A percentile compares a stretch with the other conserved stretches of the same genome.
Evolutionary conservation across 1,140 invertebrate genomes (phyloP).

Genomic region (Scylla paramamosain): DNA sequence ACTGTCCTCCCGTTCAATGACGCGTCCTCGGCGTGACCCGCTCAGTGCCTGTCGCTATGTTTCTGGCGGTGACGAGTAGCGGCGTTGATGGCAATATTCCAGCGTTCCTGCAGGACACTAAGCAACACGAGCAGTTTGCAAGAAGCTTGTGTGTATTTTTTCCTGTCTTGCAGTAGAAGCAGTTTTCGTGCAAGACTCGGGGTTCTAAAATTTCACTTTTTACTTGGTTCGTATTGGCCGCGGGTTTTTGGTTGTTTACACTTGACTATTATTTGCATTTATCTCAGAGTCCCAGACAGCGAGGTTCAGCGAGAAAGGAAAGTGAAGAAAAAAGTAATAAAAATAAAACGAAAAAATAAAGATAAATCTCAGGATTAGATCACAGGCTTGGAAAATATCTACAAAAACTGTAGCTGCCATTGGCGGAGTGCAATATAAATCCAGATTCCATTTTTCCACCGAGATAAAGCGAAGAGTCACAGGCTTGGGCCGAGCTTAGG

Average conservation of each 20-base stretch:
- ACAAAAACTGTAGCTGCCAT: not conserved
- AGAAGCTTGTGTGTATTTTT: too few relatives aligned
- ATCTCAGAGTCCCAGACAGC: not conserved
- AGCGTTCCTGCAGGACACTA: too few relatives aligned
- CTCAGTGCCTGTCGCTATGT: not conserved
- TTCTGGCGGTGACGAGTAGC: too few relatives aligned
- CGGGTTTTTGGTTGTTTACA: not conserved
- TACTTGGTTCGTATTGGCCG: not conserved
- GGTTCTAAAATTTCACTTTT: not conserved
- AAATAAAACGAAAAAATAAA: not conserved
- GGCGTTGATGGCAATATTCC: too few relatives aligned
- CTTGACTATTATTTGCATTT: not conserved
- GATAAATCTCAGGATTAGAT: not conserved
- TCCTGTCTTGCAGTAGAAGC: too few relatives aligned
- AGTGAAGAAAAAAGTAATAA: too few relatives aligned
- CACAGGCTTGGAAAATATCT: not conserved
- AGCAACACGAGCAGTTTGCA: too few relatives aligned
- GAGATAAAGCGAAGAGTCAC: not conserved
- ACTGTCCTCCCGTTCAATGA: not conserved
- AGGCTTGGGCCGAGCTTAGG: not conserved
- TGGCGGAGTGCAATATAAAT: not conserved
- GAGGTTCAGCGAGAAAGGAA: not conserved
- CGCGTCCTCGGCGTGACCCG: not conserved
- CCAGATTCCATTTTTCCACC: not conserved
- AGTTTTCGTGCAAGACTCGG: too few relatives aligned